Percentiles rank a stretch among this genome's conserved stretches.
Conservation (phyloP, 2,888 invertebrate species). For the Agonopterix subpropinquella region DNA sequence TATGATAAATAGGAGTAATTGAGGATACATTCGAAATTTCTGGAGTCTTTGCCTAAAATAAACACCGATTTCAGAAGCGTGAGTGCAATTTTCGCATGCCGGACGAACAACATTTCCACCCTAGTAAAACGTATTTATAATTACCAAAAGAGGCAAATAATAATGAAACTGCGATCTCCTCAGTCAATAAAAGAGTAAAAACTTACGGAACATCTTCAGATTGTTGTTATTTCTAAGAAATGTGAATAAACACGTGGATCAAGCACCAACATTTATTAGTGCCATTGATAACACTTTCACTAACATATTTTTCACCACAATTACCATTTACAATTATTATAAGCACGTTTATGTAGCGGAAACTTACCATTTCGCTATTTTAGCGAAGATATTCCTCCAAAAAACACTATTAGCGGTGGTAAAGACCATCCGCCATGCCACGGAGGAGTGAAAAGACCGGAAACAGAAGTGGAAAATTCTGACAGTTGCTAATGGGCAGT, state of each 20-base stretch:
- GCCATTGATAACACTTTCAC: conserved; percentile 15
- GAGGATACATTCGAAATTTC: too few species aligned
- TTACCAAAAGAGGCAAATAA: too few species aligned
- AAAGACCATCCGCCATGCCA: conserved; percentile 74
- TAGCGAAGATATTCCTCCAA: conserved; percentile 66
- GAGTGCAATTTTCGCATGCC: too few species aligned
- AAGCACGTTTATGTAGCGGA: conserved; percentile 24
- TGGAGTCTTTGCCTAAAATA: too few species aligned
- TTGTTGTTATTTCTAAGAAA: conserved; percentile 18
- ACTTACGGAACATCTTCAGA: conserved; percentile 11
- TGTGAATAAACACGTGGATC: conserved; percentile 30
- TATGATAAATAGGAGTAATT: too few species aligned
- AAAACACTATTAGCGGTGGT: conserved; percentile 63
- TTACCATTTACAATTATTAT: conserved; percentile 2
- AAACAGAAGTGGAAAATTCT: conserved; percentile 39
- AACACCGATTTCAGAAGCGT: too few species aligned
- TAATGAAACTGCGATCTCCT: too few species aligned
- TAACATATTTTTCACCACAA: conserved; percentile 32
- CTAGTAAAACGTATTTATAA: too few species aligned
- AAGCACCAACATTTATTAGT: not conserved
- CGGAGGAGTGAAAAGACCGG: conserved; percentile 74
- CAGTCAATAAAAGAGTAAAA: conserved; percentile 1
- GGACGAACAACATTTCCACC: too few species aligned
- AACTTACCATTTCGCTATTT: conserved; percentile 71
- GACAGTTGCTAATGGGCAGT: conserved; percentile 42